Percentiles rank a stretch among this genome's conserved stretches.
phyloP scores from a whole-genome alignment of 2,113 vertebrate species.

The Lepisosteus oculatus region DNA sequence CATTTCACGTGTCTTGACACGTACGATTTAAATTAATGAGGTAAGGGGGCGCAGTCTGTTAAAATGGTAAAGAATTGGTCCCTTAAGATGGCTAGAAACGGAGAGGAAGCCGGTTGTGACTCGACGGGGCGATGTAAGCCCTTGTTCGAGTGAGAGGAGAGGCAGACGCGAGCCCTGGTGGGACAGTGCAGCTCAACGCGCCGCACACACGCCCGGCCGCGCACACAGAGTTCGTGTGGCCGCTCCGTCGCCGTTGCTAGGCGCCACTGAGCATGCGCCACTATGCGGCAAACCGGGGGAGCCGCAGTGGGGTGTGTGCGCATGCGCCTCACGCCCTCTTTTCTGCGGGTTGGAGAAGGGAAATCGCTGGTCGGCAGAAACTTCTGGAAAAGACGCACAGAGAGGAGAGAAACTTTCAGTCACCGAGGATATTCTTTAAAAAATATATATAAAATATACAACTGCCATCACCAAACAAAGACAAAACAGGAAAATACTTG shows the following conservation, averaged over 20 bases:
- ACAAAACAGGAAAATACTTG: conserved; percentile 18
- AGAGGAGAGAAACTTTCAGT: conserved; percentile 13
- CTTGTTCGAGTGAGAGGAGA: no score
- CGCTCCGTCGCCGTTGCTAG: not conserved
- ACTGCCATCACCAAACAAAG: conserved; percentile 5
- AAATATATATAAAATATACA: conserved; percentile 2
- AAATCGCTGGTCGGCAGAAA: conserved; percentile 26
- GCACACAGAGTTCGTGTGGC: not conserved
- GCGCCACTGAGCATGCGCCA: conserved; percentile 50
- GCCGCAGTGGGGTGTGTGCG: conserved; percentile 32
- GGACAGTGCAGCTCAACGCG: conserved; percentile 29
- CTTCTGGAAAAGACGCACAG: conserved; percentile 37
- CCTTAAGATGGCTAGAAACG: no score
- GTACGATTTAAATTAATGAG: no score
- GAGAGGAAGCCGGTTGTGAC: no score
- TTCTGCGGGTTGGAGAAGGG: conserved; percentile 11
- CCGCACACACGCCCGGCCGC: conserved; percentile 39
- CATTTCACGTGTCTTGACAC: no score
- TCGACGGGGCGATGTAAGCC: no score
- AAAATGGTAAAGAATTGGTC: no score
- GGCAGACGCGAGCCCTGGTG: no score
- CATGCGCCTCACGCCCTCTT: conserved; percentile 30
- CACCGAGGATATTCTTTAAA: conserved; percentile 5
- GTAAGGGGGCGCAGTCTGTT: no score
- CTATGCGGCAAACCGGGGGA: conserved; percentile 52